Percentiles rank a stretch among this genome's conserved stretches.
Conservation (phyloP, 1,140 invertebrate genomes). For the Drosophila bipectinata region DNA sequence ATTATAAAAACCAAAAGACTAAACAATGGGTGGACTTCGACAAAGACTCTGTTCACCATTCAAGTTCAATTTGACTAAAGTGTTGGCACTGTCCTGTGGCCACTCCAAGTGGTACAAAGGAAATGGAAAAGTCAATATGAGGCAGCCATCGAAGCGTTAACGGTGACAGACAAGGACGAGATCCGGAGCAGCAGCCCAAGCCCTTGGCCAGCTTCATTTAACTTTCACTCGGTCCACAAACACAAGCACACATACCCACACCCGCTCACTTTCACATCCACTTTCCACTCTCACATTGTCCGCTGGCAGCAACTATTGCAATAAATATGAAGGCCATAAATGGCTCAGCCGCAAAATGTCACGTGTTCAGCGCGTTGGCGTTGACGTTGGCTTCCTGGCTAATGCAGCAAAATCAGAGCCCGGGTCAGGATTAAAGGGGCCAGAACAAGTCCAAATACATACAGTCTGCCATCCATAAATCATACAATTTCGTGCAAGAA, state of each 20-base stretch:
- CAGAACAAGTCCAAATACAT: background rate
- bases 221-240: slow-evolving; percentile 35
- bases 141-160: slow-evolving; percentile 60
- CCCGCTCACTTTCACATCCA: slow-evolving; percentile 8
- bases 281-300: slow-evolving; percentile 31
- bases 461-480: background rate
- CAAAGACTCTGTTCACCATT: slow-evolving; percentile 12
- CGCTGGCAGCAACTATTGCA: slow-evolving; percentile 66
- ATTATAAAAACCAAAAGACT: slow-evolving; percentile 14
- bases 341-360: slow-evolving; percentile 55
- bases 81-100: slow-evolving; percentile 23
- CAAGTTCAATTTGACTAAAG: slow-evolving; percentile 39
- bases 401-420: slow-evolving; percentile 50
- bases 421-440: slow-evolving; percentile 10
- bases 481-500: background rate
- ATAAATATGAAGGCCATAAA: slow-evolving; percentile 66
- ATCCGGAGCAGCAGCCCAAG: slow-evolving; percentile 6
- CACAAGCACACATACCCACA: background rate
- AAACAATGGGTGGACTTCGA: slow-evolving; percentile 14
- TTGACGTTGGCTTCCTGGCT: slow-evolving; percentile 16
- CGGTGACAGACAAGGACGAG: slow-evolving; percentile 46
- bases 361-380: slow-evolving; percentile 49
- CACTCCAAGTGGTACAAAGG: slow-evolving; percentile 25
- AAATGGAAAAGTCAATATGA: slow-evolving; percentile 49
- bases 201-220: slow-evolving; percentile 50